phyloP scores from a whole-genome alignment of 2,888 invertebrate genomes.

The Drosophila incognita region DNA sequence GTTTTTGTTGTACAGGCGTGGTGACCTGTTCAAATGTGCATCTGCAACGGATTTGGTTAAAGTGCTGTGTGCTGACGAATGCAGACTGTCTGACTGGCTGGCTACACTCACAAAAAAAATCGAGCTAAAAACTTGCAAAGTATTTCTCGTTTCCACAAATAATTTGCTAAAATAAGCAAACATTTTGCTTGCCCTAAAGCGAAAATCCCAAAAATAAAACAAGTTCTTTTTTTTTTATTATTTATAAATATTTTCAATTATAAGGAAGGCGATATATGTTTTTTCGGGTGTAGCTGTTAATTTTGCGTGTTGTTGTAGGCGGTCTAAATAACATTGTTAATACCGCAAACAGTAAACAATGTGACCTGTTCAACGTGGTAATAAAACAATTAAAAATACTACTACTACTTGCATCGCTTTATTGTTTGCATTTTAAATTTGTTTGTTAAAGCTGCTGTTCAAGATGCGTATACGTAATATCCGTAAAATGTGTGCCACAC shows the following conservation, averaged over 20 bases:
- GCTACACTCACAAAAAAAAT: neutral
- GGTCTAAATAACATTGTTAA: constrained; percentile 70
- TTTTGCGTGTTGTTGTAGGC: constrained; percentile 50
- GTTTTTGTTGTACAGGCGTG: constrained; percentile 17
- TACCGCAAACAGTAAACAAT: constrained; percentile 53
- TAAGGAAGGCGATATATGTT: neutral
- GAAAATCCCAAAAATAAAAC: neutral
- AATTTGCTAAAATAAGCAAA: neutral
- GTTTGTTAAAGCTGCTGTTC: neutral
- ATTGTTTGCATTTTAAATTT: neutral
- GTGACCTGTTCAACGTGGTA: constrained; percentile 28
- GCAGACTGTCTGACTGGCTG: neutral
- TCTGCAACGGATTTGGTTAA: constrained; percentile 28
- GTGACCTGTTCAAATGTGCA: constrained; percentile 16
- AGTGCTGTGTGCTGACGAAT: constrained; percentile 5
- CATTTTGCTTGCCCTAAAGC: neutral
- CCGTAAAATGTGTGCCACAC: constrained; percentile 13
- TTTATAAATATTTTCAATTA: no score
- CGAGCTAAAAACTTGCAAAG: neutral
- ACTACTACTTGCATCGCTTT: neutral
- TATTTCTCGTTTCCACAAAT: neutral
- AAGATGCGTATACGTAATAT: constrained; percentile 22
- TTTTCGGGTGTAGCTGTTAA: constrained; percentile 5
- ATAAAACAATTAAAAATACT: constrained; percentile 8
- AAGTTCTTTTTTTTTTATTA: no score